These are phyloP conservation scores for Ennomos quercinarius DNA, from an alignment of 2,888 invertebrate species.

Conservation along the genomic window DNA sequence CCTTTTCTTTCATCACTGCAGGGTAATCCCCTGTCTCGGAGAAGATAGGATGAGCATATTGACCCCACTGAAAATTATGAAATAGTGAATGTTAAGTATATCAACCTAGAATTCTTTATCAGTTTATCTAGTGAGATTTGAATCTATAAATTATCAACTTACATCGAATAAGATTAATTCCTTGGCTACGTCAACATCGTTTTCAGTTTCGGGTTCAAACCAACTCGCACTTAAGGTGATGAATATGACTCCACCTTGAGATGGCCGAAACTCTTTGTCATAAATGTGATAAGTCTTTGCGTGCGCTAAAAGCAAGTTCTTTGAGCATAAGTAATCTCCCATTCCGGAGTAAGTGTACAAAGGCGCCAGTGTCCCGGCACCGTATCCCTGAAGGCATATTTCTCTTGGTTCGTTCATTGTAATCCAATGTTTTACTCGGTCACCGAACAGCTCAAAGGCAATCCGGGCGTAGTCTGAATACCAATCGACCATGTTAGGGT, in stretches of 20 bases:
- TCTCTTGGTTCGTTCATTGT: conserved; percentile 83
- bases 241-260: conserved; percentile 50
- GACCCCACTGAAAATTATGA: conserved; percentile 58
- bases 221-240: conserved; percentile 52
- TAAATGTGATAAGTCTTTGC: conserved; percentile 68
- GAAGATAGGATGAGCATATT: conserved; percentile 76
- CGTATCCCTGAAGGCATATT: conserved; percentile 70
- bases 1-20: conserved; percentile 62
- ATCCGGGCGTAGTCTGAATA: conserved; percentile 73
- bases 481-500: conserved; percentile 70
- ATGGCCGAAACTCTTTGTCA: conserved; percentile 55
- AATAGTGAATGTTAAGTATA: not conserved
- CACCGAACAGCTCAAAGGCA: conserved; percentile 70
- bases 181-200: conserved; percentile 63
- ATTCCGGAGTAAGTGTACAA: conserved; percentile 47
- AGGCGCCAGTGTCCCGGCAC: conserved; percentile 32
- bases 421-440: conserved; percentile 79
- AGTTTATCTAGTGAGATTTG: too few relatives aligned
- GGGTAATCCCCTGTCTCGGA: conserved; percentile 78
- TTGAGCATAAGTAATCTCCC: conserved; percentile 75
- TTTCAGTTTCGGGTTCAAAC: conserved; percentile 58
- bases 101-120: not conserved
- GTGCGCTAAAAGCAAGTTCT: conserved; percentile 82
- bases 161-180: conserved; percentile 51
- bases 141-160: conserved; percentile 13